These are phyloP conservation scores for Ateles fusciceps DNA, from an alignment of 2,797 vertebrate genomes.

Conservation along the genomic window DNA sequence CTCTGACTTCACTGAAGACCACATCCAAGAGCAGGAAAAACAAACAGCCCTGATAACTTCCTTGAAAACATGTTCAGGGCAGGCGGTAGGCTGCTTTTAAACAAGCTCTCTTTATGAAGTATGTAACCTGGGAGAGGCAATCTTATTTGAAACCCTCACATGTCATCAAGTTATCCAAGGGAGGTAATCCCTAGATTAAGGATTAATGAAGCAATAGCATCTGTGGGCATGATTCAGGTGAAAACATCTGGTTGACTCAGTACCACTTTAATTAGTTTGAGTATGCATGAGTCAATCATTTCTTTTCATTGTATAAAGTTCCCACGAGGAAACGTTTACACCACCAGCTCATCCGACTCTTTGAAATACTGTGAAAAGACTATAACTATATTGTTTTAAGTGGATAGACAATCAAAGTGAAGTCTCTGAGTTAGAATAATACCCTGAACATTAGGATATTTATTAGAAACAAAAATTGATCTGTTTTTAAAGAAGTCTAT, in stretches of 20 bases:
- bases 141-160: constrained; percentile 66
- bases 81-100: constrained; percentile 70
- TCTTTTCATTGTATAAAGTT: constrained; percentile 65
- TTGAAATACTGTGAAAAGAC: constrained; percentile 69
- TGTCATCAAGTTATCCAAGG: constrained; percentile 49
- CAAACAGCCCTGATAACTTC: constrained; percentile 83
- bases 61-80: constrained; percentile 79
- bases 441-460: constrained; percentile 70
- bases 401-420: constrained; percentile 77
- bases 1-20: constrained; percentile 82
- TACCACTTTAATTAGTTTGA: constrained; percentile 73
- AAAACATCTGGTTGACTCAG: constrained; percentile 76
- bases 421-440: constrained; percentile 72
- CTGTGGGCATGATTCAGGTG: constrained; percentile 70
- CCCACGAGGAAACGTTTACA: constrained; percentile 71
- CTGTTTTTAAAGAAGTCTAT: background rate
- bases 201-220: constrained; percentile 53
- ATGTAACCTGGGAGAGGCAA: constrained; percentile 70
- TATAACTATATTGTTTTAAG: constrained; percentile 74
- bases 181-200: constrained; percentile 70
- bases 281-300: constrained; percentile 68
- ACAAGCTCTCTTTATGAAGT: constrained; percentile 75
- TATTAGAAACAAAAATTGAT: constrained; percentile 70
- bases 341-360: constrained; percentile 43
- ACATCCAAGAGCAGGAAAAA: constrained; percentile 82